Base-by-base conservation (phyloP, 2,797 vertebrate genomes). In the Babyrousa celebensis region DNA sequence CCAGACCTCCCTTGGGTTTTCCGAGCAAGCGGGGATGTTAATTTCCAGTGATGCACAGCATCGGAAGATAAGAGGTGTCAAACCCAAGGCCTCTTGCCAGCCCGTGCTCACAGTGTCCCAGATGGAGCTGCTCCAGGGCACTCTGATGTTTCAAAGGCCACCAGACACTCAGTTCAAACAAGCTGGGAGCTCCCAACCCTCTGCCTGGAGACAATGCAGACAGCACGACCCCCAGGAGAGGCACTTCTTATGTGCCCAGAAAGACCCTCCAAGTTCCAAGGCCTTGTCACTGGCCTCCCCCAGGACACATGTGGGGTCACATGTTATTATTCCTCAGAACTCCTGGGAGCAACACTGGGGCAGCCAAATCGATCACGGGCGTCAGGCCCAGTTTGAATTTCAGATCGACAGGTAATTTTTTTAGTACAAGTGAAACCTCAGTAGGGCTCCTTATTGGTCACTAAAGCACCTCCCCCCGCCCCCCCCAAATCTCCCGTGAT, bases 231-330 rank as follows among this genome's bases (percentile, higher is more conserved):
- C 20, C 18, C 3, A 5, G 11, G 12, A 21, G 54, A 60, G 15
- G 52, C 40, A 0, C 56, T 68, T 52, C 67, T 32, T 11, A 21
- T 5, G 21, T 12, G 8, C 40, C 68, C 75, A 83, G 77, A n/a
- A 70, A 63, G 77, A 52, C 54, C 6, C 67, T 65, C 21, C 6
- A 2, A 27, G 78, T 29, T 36, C 70, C 77, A 27, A 25, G 54
- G 14, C 20, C n/a, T 15, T 18, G 21, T 58, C 32, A 3, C 27
- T 4, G 52, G 52, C 27, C 8, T 27, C 2, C 65, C 48, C 54
- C 7, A 21, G 0, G 1, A 23, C 9, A 18, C 36, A 25, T 48
- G 4, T 15, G 1, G 8, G 5, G 1, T 6, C 63, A 48, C 16
- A 17, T 48, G 8, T 1, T 1, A 3, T 0, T 21, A 36, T 17